phyloP scores from a whole-genome alignment of 92 coral and sea anemone species.

The Bergia puertoricense region DNA sequence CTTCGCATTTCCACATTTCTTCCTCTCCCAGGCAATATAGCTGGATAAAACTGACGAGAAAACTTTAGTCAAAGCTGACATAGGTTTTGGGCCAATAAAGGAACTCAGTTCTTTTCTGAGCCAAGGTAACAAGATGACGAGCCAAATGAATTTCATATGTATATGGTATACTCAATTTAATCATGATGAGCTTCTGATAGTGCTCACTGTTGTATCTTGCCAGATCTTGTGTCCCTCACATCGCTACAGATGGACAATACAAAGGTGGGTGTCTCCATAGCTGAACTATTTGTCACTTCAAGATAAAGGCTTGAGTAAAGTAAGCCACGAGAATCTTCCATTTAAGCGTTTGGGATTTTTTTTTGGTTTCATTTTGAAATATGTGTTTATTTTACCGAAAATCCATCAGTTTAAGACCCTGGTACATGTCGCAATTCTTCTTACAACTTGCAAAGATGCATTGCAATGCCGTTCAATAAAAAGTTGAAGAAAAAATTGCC shows the following conservation, averaged over 20 bases:
- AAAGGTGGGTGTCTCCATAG: constrained; percentile 51
- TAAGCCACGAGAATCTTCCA: neutral
- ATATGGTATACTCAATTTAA: neutral
- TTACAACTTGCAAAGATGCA: too few species aligned
- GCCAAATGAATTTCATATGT: too few species aligned
- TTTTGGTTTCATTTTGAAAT: too few species aligned
- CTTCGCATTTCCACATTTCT: too few species aligned
- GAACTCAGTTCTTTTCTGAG: too few species aligned
- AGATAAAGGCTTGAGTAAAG: neutral
- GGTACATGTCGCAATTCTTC: neutral
- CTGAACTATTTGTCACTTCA: neutral
- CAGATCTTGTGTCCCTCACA: constrained; percentile 71
- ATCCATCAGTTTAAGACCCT: neutral
- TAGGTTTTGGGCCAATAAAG: too few species aligned
- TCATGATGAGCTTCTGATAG: neutral
- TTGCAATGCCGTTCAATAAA: too few species aligned
- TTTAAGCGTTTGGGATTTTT: neutral
- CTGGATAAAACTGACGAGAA: too few species aligned
- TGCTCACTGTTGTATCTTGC: neutral
- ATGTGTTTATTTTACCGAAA: neutral
- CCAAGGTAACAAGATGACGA: too few species aligned
- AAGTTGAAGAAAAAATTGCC: too few species aligned
- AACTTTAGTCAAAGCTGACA: too few species aligned
- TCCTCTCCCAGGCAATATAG: too few species aligned
- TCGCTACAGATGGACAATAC: constrained; percentile 75